phyloP scores from a whole-genome alignment of 2,888 invertebrate species.

The Oscheius myriophilus region DNA sequence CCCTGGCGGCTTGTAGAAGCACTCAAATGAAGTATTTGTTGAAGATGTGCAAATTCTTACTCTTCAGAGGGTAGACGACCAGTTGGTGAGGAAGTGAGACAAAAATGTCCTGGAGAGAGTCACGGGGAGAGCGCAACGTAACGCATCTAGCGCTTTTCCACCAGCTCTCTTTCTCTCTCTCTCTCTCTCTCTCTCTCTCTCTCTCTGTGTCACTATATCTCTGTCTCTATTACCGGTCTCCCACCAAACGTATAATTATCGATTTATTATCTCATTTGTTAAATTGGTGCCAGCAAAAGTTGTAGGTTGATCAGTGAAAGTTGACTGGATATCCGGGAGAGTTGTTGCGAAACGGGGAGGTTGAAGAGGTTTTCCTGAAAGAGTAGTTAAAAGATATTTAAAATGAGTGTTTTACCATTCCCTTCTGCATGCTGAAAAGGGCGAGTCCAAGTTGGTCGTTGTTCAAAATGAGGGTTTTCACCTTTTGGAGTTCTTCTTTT shows the following conservation, averaged over 20 bases:
- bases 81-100: too few species aligned
- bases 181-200: too few species aligned
- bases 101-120: too few species aligned
- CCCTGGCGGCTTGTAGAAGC: too few species aligned
- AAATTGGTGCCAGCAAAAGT: conserved; percentile 15
- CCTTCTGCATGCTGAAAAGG: conserved; percentile 15
- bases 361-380: conserved; percentile 18
- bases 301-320: conserved; percentile 14
- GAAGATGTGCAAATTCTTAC: too few species aligned
- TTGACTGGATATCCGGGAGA: conserved; percentile 17
- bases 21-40: too few species aligned
- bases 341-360: conserved; percentile 11
- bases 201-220: too few species aligned
- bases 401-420: conserved; percentile 3
- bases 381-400: not conserved
- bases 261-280: not conserved
- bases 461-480: conserved; percentile 14
- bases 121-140: too few species aligned
- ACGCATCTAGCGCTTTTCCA: too few species aligned
- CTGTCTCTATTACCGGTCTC: not conserved
- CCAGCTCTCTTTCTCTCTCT: too few species aligned
- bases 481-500: conserved; percentile 8
- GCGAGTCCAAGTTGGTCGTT: conserved; percentile 11
- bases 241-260: not conserved
- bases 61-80: too few species aligned